Base-by-base conservation (phyloP, 1,140 invertebrate species). In the Drosophila serrata region DNA sequence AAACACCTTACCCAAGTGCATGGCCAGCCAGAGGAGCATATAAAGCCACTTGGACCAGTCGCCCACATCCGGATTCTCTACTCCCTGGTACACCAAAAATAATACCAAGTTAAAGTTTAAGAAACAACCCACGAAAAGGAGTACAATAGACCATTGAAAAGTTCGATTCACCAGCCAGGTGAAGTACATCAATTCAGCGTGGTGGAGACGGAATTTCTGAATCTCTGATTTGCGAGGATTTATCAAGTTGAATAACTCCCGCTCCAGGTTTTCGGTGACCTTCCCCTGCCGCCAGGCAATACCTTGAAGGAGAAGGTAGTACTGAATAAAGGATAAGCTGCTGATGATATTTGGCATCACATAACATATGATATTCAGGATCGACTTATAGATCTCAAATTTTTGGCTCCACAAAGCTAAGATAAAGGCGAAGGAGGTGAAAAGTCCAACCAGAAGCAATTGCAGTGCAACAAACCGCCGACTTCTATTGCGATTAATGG, bases 1-100 rank as follows among this genome's bases (percentile, higher is more conserved):
- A 8, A 65, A 56, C 53, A 92, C 79, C 27, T 92, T 92, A 3
- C 70, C 73, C 15, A 88, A 19, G 22, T 92, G 91, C 87, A 92
- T 78, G 22, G 33, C 15, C 6, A 80, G 39, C 84, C 81, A 92
- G 9, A 86, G 29, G 1, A 81, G 40, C 17, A 72, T 76, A 19
- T 91, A 86, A 0, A 49, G 2, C 58, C 61, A 79, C 72, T 77
- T 86, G 6, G 60, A 19, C 43, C 51, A 58, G 13, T 60, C 17
- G 0, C 37, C 43, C 0, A 8, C 7, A 12, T 53, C 37, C 0
- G 75, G 62, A 6, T 62, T 53, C n/a, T 81, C 75, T 7, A 91
- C 27, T 3, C 57, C 68, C 51, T 92, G 92, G 43, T 90, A 92
- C 1, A 77, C 19, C 7, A 90, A 45, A 29, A 92, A 92, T 12